phyloP scores from a whole-genome alignment of 2,113 vertebrate species.

The Ceyx cyanopectus region DNA sequence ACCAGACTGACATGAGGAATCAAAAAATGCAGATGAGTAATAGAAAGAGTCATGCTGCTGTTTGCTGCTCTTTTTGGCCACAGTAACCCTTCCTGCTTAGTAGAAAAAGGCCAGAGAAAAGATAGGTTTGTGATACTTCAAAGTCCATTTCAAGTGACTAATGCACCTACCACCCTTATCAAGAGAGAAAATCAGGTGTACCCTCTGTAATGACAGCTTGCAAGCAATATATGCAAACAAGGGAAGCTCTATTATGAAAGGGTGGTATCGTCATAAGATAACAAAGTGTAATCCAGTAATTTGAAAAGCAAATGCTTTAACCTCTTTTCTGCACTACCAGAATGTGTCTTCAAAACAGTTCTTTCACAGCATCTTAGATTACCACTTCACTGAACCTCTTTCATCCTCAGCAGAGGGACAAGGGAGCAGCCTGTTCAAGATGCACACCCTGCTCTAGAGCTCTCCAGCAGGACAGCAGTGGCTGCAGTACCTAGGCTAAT shows the following conservation, averaged over 20 bases:
- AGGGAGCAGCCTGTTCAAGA: no score
- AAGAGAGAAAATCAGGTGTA: neutral
- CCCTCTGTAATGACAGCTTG: neutral
- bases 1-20: neutral
- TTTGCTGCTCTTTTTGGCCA: neutral
- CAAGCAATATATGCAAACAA: neutral
- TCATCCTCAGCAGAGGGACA: neutral
- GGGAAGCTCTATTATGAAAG: neutral
- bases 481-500: no score
- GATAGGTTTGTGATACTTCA: neutral
- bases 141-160: neutral
- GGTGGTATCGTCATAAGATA: neutral
- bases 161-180: neutral
- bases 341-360: neutral
- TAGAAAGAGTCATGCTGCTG: neutral
- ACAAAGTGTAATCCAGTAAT: neutral
- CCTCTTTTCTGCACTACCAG: neutral
- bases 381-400: neutral
- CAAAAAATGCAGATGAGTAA: neutral
- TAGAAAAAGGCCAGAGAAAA: neutral
- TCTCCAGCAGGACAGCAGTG: no score
- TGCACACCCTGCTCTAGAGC: no score
- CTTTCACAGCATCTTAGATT: neutral
- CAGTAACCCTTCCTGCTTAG: neutral
- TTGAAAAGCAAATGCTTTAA: neutral